Evolutionary conservation across 2,888 invertebrate genomes (phyloP).

Genomic region (Dendrolimus houi): DNA sequence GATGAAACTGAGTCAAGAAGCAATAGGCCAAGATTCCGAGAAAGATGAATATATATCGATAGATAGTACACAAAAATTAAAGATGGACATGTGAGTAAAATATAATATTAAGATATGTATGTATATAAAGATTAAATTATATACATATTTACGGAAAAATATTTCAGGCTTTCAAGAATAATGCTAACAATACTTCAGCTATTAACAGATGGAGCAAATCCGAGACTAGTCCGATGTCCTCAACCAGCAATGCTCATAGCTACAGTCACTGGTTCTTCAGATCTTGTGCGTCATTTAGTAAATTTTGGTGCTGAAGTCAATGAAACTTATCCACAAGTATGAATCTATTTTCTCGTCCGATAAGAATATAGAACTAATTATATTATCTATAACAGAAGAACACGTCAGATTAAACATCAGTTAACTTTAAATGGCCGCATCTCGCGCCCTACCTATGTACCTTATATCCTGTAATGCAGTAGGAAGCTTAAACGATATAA

Average conservation of each 20-base stretch:
- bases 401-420: too few species aligned
- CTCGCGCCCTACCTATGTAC: too few species aligned
- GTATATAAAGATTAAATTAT: not conserved
- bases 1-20: conserved; percentile 35
- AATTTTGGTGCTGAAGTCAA: conserved; percentile 46
- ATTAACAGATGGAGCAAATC: conserved; percentile 46
- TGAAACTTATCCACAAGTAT: conserved; percentile 41
- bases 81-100: conserved; percentile 31
- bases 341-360: not conserved
- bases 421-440: too few species aligned
- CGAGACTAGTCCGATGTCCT: conserved; percentile 42
- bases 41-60: conserved; percentile 24
- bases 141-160: not conserved
- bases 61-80: conserved; percentile 24
- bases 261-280: conserved; percentile 27
- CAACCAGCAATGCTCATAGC: conserved; percentile 49
- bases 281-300: conserved; percentile 36
- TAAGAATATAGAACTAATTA: too few species aligned
- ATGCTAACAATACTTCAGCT: conserved; percentile 41
- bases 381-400: too few species aligned
- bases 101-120: not conserved
- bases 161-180: conserved; percentile 43
- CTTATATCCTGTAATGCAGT: too few species aligned
- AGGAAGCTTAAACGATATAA: too few species aligned
- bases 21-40: conserved; percentile 26